A percentile compares a stretch with the other conserved stretches of the same genome.
phyloP scores from a whole-genome alignment of 2,113 vertebrate genomes.

The Leptocoma aspasia region DNA sequence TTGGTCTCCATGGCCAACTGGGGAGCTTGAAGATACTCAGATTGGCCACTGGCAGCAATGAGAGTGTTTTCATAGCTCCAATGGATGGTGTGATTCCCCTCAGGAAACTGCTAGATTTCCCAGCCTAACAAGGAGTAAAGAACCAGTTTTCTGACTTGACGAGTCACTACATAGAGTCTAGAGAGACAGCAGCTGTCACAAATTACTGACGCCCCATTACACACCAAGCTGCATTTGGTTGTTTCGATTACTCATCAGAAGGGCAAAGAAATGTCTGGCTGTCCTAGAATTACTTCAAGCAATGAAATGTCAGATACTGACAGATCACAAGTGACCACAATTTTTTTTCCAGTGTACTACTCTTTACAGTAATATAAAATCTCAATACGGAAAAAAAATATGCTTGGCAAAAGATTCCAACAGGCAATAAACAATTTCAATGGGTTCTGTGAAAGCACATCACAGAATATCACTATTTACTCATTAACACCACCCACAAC shows the following conservation, averaged over 20 bases:
- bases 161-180: background rate
- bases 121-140: background rate
- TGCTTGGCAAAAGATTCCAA: background rate
- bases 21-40: background rate
- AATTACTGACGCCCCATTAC: conserved; percentile 43
- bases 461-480: background rate
- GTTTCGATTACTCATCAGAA: conserved; percentile 32
- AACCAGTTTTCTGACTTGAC: background rate
- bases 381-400: background rate
- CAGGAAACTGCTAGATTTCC: background rate
- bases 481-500: background rate
- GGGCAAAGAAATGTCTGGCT: conserved; percentile 2
- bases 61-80: background rate
- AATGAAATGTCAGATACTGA: background rate
- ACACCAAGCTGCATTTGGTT: conserved; percentile 32
- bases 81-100: background rate
- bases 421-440: background rate
- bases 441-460: background rate
- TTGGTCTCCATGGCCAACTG: accelerated
- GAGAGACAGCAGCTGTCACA: conserved; percentile 47
- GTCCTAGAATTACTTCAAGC: conserved; percentile 17
- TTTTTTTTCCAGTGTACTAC: background rate
- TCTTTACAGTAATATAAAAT: background rate
- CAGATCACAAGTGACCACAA: background rate
- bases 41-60: background rate